Evolutionary conservation across 2,113 vertebrate species (phyloP).

Genomic region (Steatornis caripensis): DNA sequence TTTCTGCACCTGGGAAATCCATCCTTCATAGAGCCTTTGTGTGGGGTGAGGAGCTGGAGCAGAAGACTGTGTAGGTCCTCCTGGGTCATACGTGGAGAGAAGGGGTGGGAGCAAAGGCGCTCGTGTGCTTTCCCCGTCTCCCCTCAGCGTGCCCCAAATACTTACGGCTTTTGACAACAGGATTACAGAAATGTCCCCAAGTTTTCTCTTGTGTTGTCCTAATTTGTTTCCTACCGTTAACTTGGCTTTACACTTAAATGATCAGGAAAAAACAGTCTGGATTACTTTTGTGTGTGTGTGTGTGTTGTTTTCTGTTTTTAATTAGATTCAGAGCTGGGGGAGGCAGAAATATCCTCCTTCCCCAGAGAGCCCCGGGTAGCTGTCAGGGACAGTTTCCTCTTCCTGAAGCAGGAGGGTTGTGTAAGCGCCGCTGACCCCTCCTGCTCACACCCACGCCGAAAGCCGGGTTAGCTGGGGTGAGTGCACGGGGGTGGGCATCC

Average conservation of each 20-base stretch:
- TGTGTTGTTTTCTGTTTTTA: background rate
- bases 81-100: background rate
- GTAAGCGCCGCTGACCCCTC: background rate
- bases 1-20: background rate
- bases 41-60: background rate
- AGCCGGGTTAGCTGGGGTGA: background rate
- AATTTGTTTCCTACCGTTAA: background rate
- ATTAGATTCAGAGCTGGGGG: slow-evolving; percentile 17
- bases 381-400: slow-evolving; percentile 4
- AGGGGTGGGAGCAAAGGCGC: background rate
- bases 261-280: background rate
- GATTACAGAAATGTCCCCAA: background rate
- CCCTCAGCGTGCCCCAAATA: background rate
- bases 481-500: background rate
- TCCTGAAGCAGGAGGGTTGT: slow-evolving; percentile 19
- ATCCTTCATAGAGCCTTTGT: background rate
- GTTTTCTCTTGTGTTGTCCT: background rate
- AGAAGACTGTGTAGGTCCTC: background rate
- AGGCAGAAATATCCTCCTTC: slow-evolving; percentile 36
- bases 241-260: slow-evolving; percentile 9
- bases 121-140: background rate
- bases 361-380: background rate
- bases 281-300: background rate
- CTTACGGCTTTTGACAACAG: background rate
- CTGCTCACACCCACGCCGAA: rapidly evolving